These are phyloP conservation scores for Coremacera marginata DNA, from an alignment of 2,888 invertebrate genomes.

Conservation along the genomic window DNA sequence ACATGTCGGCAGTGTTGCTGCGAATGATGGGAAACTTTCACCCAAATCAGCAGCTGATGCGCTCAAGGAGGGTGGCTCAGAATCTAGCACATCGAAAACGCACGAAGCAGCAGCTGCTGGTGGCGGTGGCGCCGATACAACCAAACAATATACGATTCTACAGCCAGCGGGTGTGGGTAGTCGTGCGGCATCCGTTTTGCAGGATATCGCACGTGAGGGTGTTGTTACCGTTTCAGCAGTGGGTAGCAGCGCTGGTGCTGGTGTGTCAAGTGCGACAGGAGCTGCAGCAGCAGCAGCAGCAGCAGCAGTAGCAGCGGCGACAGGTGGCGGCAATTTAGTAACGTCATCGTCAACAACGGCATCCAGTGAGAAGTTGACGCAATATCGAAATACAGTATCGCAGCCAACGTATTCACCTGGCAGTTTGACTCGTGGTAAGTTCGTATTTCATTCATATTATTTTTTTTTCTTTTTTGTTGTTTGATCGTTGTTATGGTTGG, in stretches of 20 bases:
- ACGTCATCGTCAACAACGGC: not conserved
- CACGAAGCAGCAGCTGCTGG: constrained; percentile 14
- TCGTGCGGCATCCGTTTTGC: constrained; percentile 84
- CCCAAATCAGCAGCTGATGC: constrained; percentile 38
- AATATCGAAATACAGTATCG: constrained; percentile 51
- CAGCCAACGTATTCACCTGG: constrained; percentile 80
- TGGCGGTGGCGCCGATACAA: constrained; percentile 56
- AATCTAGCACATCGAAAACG: constrained; percentile 35
- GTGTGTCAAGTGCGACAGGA: constrained; percentile 64
- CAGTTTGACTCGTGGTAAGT: constrained; percentile 82
- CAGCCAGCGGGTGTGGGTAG: constrained; percentile 87
- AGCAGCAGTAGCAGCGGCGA: constrained; percentile 55
- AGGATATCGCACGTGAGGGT: constrained; percentile 80
- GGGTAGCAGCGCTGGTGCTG: constrained; percentile 50
- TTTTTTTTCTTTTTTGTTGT: constrained; percentile 36
- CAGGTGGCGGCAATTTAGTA: constrained; percentile 56
- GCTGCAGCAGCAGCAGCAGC: constrained; percentile 66
- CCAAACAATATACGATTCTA: constrained; percentile 88
- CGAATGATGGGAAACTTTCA: constrained; percentile 30
- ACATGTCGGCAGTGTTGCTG: constrained; percentile 35
- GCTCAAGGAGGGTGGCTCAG: constrained; percentile 37
- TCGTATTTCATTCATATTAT: constrained; percentile 19
- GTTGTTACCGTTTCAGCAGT: constrained; percentile 73
- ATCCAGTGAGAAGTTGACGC: not conserved
- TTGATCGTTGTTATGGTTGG: constrained; percentile 36